These are phyloP conservation scores for Otus scops DNA, from an alignment of 2,797 vertebrate species.

Conservation along the genomic window DNA sequence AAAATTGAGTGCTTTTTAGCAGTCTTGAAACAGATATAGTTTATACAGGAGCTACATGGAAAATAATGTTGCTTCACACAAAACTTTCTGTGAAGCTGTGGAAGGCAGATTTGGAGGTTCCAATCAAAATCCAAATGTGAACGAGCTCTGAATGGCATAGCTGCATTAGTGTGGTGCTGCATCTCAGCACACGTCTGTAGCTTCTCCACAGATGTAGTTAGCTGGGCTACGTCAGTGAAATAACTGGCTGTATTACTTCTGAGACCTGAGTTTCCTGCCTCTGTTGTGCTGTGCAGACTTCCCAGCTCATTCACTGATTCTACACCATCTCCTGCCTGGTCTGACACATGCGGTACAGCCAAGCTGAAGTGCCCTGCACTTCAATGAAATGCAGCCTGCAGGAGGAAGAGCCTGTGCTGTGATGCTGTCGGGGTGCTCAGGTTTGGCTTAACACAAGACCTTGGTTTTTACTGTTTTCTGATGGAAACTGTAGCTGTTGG, in stretches of 20 bases:
- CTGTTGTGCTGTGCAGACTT: background rate
- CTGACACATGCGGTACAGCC: rapidly evolving
- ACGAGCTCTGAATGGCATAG: rapidly evolving
- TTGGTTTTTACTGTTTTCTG: background rate
- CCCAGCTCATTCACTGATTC: background rate
- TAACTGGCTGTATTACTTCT: background rate
- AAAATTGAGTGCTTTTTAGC: background rate
- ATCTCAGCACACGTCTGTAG: background rate
- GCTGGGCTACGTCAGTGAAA: background rate
- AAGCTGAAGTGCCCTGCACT: background rate
- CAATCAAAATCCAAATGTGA: background rate
- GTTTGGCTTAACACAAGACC: background rate
- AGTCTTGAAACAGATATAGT: slow-evolving; percentile 13
- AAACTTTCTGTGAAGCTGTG: background rate
- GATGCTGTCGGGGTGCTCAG: background rate
- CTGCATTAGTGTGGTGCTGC: background rate
- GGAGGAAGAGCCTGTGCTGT: background rate
- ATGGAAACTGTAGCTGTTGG: background rate
- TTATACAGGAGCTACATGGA: background rate
- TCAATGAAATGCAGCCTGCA: background rate
- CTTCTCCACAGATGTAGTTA: background rate
- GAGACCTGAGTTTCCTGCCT: background rate
- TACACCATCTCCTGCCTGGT: background rate
- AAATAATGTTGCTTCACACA: background rate
- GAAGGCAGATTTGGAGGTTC: background rate